Conservation (phyloP, 2,113 vertebrate species). For the Atherinomorus stipes region DNA sequence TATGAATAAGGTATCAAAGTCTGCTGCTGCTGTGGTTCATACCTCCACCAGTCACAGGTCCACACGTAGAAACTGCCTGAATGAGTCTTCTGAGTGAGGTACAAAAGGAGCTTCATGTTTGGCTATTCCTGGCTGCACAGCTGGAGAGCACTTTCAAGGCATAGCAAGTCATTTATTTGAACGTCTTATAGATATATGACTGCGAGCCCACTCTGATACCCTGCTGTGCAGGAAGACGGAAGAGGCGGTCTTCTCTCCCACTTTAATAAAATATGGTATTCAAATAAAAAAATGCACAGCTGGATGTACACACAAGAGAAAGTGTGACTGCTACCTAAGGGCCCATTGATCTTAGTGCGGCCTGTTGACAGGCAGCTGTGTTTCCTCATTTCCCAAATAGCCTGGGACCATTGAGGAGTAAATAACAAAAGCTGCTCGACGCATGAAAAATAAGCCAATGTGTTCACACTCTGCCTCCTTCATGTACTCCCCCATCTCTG, state of each 20-base stretch:
- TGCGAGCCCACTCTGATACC: constrained; percentile 2
- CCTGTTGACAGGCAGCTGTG: constrained; percentile 50
- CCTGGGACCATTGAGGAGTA: constrained; percentile 40
- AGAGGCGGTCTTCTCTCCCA: constrained; percentile 5
- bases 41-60: constrained; percentile 6
- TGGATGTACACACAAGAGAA: constrained; percentile 36
- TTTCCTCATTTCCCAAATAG: constrained; percentile 33
- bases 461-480: not conserved
- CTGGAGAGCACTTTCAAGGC: constrained; percentile 47
- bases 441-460: constrained; percentile 4
- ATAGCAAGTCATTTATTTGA: constrained; percentile 47
- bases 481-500: not conserved
- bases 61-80: not conserved
- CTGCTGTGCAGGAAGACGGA: constrained; percentile 24
- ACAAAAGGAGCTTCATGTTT: constrained; percentile 5
- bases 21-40: not conserved
- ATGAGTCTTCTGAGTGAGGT: constrained; percentile 14
- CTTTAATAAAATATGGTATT: constrained; percentile 54
- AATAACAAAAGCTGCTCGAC: constrained; percentile 50
- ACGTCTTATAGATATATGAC: constrained; percentile 22
- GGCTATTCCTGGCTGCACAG: constrained; percentile 43
- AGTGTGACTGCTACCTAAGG: constrained; percentile 43
- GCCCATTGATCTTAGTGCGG: constrained; percentile 55
- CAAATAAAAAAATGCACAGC: constrained; percentile 14
- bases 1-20: not conserved